Base-by-base conservation (phyloP, 2,888 invertebrate genomes). In the Schizaphis graminum region DNA sequence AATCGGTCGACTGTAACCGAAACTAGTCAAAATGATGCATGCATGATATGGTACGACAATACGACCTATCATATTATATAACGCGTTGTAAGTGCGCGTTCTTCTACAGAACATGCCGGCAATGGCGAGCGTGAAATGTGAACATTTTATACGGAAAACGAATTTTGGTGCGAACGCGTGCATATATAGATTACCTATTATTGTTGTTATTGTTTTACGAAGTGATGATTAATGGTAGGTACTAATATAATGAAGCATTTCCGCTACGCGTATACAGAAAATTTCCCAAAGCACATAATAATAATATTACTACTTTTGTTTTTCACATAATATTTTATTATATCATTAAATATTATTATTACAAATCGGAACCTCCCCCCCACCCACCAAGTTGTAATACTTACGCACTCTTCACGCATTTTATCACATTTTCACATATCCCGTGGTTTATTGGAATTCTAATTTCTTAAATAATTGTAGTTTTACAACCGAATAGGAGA, bases 1-100 rank as follows among this genome's bases (percentile, higher is more conserved):
- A 67, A 28, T 21, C 47, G 49, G 87, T 11, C 49, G 35, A 87
- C 87, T 87, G 87, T 87, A 28, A 92, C 87, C 87, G 67, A 86
- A 92, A 92, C 49, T 28, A 8, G 49, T 91, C 56, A 13, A 53
- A 53, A 53, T 77, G 26, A 49, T 57, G 88, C 35, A 47, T 86
- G 47, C 47, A 24, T 47, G 5, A 16, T 0, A 77, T 77, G 35
- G 4, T 16, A 35, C 21, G n/a, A 47, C 3, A 53, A 5, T 53
- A 53, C 21, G 53, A 11, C 49, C 13, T 49, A 49, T 49, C 8
- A 49, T 49, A 13, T 57, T 7, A 7, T 57, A 56, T 24, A 26
- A 57, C 2, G 57, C 26, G 10, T 26, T 57, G 16, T n/a, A 67
- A n/a, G 21, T 21, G 21, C 35, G 35, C 1, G 67, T n/a, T 67